Evolutionary conservation across 2,888 invertebrate species (phyloP).

Genomic region (Theretra japonica): DNA sequence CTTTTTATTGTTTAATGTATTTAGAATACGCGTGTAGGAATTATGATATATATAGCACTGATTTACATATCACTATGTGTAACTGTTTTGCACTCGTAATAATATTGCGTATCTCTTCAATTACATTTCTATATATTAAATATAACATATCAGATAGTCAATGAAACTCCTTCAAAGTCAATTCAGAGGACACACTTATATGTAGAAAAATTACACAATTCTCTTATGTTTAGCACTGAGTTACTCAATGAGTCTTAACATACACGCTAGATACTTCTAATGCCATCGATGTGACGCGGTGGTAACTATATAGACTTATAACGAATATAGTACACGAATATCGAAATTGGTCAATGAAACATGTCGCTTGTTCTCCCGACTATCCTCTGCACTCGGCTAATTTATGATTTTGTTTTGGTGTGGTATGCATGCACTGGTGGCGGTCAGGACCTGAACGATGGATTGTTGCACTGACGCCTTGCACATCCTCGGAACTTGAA

Average conservation of each 20-base stretch:
- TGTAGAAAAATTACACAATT: slow-evolving; percentile 9
- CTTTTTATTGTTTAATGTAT: slow-evolving; percentile 64
- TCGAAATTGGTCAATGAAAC: slow-evolving; percentile 8
- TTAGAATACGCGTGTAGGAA: slow-evolving; percentile 27
- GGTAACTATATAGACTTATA: slow-evolving; percentile 16
- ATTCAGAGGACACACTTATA: slow-evolving; percentile 15
- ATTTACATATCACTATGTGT: slow-evolving; percentile 31
- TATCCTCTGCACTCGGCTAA: slow-evolving; percentile 67
- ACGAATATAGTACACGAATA: slow-evolving; percentile 11
- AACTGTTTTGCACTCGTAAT: slow-evolving; percentile 36
- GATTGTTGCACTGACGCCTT: slow-evolving; percentile 76
- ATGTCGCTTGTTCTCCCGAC: slow-evolving; percentile 10
- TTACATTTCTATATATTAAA: not conserved
- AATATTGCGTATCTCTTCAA: slow-evolving; percentile 33
- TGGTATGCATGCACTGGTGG: slow-evolving; percentile 79
- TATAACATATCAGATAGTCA: slow-evolving; percentile 13
- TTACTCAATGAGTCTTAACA: not conserved
- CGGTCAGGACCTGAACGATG: slow-evolving; percentile 82
- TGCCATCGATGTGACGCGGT: not conserved
- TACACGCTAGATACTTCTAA: not conserved
- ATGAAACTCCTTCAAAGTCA: not conserved
- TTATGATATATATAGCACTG: slow-evolving; percentile 26
- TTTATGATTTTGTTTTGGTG: slow-evolving; percentile 64
- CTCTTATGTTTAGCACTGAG: not conserved
- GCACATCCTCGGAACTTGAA: slow-evolving; percentile 46